Base-by-base conservation (phyloP, 2,797 vertebrate genomes). In the Iguana delicatissima region DNA sequence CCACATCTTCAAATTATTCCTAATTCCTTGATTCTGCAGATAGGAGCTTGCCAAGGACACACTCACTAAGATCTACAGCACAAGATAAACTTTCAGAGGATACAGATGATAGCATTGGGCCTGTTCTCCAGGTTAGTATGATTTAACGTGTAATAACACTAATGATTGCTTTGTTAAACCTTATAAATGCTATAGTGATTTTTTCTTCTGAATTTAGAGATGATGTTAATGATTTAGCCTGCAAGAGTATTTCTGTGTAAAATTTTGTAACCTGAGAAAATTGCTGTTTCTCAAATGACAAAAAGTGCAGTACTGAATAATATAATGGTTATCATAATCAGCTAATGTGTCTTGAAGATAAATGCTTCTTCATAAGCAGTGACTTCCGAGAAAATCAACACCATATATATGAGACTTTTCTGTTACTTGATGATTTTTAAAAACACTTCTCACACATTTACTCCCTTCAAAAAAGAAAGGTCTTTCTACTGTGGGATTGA, bases 61-160 rank as follows among this genome's bases (percentile, higher is more conserved):
- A 91, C 22, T 52, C 32, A 0, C 29, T 82, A 59, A 24, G 73
- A 18, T 89, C 85, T 62, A 91, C 91, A 8, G 26, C 90, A 18
- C 69, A 62, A 64, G 92, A 91, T 18, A 93, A 95, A 26, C 35
- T 90, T 1, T 3, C 0, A 55, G 84, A 87, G 4, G 76, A 94
- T 29, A 88, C 92, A 1, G 93, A 94, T 1, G 95, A 96, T 0
- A 84, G 93, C 72, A 50, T 97, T 0, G 98, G 97, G 74, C 93
- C 97, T 0, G 98, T 98, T 84, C 97, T 99, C 29, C 99, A 99
- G 98, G 99, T 99, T 84, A 73, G 97, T 96, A 67, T 12, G 0
- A 90, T 26, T n/a, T 59, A 62, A 26, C 26, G 1, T 64, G 32
- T 29, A 74, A 24, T 4, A 52, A 76, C 14, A n/a, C 80, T n/a